Evolutionary conservation across 2,797 vertebrate genomes (phyloP), one percentile per base, ranked within the genome.

Genomic region (Coendou prehensilis): DNA sequence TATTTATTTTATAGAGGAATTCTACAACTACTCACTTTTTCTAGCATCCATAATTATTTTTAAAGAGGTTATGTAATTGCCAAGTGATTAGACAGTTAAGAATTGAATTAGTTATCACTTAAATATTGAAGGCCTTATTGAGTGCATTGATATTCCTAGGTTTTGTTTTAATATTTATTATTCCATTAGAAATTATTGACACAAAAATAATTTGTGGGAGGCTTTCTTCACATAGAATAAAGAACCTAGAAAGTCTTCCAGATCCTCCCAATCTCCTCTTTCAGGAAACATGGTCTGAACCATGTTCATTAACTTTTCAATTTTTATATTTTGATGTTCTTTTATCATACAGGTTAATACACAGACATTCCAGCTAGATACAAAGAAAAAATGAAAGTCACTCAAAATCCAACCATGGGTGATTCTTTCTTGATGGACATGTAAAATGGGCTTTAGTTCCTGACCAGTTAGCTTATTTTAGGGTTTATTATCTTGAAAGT

Each of bases 1-100:
- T 93, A 96, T 96, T 83, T 88, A 88, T 91, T 96, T 96, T 86
- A 37, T 67, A 95, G 33, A 54, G 37, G 26, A 15, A 83, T 75
- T 0, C 3, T 84, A n/a, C 10, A 52, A 30, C 54, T 80, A 14
- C 54, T 9, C 15, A 88, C 4, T 33, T 76, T 84, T 22, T 73
- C n/a, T 83, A 67, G 10, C 23, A 81, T 73, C 33, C 9, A 20
- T 94, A 84, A 89, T 64, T 94, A 4, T 80, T 89, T 52, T 17
- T 81, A 71, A 91, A 93, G 30, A 79, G 59, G 41, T 63, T 92
- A 94, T 17, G 50, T 67, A 73, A 64, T 45, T 15, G 37, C 61
- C 26, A 89, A 87, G 18, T 83, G n/a, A 67, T 76, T 45, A 1
- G 90, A 56, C 28, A 93, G 73, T 82, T 90, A 75, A 92, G 18